Evolutionary conservation across 2,888 invertebrate species (phyloP), one percentile per base, ranked within the genome.

Genomic region (Melanostoma scalare): DNA sequence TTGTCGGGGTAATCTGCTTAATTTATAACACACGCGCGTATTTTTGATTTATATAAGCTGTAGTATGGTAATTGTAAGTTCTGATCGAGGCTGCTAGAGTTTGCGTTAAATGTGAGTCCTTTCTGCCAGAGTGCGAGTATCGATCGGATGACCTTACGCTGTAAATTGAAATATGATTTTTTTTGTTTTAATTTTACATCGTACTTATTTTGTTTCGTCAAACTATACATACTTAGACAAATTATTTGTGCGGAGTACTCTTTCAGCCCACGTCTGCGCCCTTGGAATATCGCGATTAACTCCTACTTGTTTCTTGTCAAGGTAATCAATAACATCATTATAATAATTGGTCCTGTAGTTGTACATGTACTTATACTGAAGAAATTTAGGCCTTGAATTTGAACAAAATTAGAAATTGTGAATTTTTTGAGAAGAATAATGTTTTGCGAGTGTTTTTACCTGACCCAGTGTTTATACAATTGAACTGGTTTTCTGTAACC

Each of bases 301-400:
- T 0, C 96, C 96, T 86, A 93, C 93, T 91, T 94, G 94, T 87
- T 95, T 93, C 89, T 95, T 94, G 90, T 97, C 95, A 91, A 97
- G 91, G 92, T 95, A 97, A 89, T 95, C 94, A 90, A 97, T 96
- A 80, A 96, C 94, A 89, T 96, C 96, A 89, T 96, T 94, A 91
- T 96, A 97, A 90, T 97, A 97, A 92, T 96, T 96, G 91, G 94
- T 94, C 92, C 95, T 94, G 92, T 96, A 97, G 90, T 96, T 95
- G 92, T 95, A 95, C 90, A 96, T 92, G 90, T 96, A 96, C 89
- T 93, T 94, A 92, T 97, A 97, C 89, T 96, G 95, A 52, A 96
- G 94, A 92, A 95, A 95, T 89, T 94, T 94, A 30, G 96, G 96
- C 90, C 95, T 95, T 92, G 30, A 92, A 90, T 69, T 46, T 10